These are phyloP conservation scores for Thunnus maccoyii DNA, from an alignment of 2,113 vertebrate species.

Conservation along the genomic window DNA sequence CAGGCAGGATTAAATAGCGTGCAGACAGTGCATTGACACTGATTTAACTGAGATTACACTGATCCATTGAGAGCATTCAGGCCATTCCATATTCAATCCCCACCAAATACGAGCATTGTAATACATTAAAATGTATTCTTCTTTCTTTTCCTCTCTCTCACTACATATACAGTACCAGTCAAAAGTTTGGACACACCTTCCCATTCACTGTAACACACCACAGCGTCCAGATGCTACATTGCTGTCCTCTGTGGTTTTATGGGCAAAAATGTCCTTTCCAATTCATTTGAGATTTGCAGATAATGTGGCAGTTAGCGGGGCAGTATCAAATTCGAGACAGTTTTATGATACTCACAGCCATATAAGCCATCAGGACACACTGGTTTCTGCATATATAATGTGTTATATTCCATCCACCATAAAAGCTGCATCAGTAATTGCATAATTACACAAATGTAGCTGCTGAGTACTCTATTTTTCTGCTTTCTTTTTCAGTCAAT, in stretches of 20 bases:
- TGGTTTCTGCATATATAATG: not conserved
- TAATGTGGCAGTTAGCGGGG: not conserved
- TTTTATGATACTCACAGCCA: constrained; percentile 3
- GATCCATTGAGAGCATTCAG: constrained; percentile 61
- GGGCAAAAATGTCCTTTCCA: constrained; percentile 2
- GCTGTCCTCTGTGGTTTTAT: not conserved
- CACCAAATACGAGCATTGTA: constrained; percentile 1
- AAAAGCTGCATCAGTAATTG: not conserved
- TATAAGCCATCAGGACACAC: not conserved
- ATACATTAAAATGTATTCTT: constrained; percentile 15
- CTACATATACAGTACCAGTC: not conserved
- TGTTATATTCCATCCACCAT: not conserved
- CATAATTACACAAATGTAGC: not conserved
- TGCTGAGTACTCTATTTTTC: not conserved
- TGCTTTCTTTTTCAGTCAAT: not conserved
- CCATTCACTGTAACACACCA: not conserved
- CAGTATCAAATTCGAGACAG: not conserved
- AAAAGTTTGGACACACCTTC: too few species aligned
- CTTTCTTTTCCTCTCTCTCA: not conserved
- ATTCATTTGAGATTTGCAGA: constrained; percentile 6
- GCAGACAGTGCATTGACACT: constrained; percentile 61
- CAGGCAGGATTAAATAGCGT: constrained; percentile 62
- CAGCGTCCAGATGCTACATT: not conserved
- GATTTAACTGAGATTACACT: constrained; percentile 74
- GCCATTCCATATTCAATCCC: constrained; percentile 24